A percentile compares a stretch with the other conserved stretches of the same genome.
Conservation (phyloP, 1,140 invertebrate species). For the Diplogasteroides magnus region DNA sequence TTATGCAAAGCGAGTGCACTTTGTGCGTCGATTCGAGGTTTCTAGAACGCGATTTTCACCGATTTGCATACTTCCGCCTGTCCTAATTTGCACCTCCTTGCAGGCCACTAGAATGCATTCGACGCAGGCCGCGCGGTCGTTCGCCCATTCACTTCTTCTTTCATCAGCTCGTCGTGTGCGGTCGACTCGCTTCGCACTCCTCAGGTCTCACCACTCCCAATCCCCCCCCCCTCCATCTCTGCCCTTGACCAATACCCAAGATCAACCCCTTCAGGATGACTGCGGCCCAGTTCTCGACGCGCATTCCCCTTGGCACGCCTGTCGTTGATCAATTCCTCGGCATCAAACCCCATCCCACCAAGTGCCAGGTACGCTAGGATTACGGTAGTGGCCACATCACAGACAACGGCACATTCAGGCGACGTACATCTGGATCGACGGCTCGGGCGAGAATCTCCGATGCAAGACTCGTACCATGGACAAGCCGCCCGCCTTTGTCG, state of each 20-base stretch:
- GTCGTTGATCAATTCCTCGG: background rate
- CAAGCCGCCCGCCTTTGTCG: slow-evolving; percentile 5
- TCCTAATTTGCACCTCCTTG: too few species aligned
- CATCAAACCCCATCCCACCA: background rate
- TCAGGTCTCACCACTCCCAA: too few species aligned
- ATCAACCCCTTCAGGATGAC: too few species aligned
- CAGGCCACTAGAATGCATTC: too few species aligned
- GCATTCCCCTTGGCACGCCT: background rate
- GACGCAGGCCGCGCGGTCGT: background rate
- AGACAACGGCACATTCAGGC: slow-evolving; percentile 59
- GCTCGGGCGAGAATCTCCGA: slow-evolving; percentile 76
- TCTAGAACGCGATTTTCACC: too few species aligned
- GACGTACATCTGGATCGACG: slow-evolving; percentile 91
- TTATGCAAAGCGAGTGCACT: too few species aligned
- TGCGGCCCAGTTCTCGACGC: background rate
- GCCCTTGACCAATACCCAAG: too few species aligned
- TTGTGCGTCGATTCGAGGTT: too few species aligned
- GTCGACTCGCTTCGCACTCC: too few species aligned
- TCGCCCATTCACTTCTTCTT: background rate
- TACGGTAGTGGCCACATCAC: too few species aligned
- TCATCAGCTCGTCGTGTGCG: background rate
- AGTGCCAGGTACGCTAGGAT: background rate
- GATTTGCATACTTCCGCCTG: too few species aligned
- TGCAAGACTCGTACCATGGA: slow-evolving; percentile 73
- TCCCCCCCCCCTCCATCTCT: too few species aligned